Percentiles rank a stretch among this genome's conserved stretches.
Conservation (phyloP, 2,113 vertebrate species). For the Hoplias malabaricus region DNA sequence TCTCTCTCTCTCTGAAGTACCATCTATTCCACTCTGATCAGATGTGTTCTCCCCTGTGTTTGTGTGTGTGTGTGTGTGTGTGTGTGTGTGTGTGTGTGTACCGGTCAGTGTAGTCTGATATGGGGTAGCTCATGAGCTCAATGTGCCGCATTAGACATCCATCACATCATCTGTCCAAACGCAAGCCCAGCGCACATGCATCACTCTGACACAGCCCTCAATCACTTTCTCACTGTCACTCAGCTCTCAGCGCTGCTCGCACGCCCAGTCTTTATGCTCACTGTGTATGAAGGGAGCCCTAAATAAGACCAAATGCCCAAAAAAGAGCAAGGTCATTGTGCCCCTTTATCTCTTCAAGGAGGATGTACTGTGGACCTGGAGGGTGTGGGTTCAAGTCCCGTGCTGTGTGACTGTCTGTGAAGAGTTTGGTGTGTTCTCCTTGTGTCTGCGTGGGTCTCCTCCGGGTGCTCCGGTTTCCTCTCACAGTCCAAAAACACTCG, state of each 20-base stretch:
- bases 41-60: neutral
- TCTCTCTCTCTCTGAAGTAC: neutral
- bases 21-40: neutral
- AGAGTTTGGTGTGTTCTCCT: no score
- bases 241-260: neutral
- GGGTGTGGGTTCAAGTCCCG: no score
- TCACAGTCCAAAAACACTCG: no score
- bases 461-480: no score
- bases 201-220: constrained; percentile 14
- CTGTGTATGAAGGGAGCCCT: neutral
- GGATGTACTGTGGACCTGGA: neutral
- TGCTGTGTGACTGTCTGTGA: neutral
- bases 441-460: no score
- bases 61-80: neutral
- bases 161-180: constrained; percentile 36
- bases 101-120: neutral
- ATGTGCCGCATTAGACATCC: constrained; percentile 17
- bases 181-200: constrained; percentile 13
- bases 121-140: constrained; percentile 11
- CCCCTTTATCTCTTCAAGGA: neutral
- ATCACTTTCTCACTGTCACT: constrained; percentile 6
- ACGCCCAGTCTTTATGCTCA: neutral
- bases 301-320: neutral
- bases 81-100: neutral
- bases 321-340: neutral